These are phyloP conservation scores for Carassius carassius DNA, from an alignment of 2,113 vertebrate species.

Conservation along the genomic window DNA sequence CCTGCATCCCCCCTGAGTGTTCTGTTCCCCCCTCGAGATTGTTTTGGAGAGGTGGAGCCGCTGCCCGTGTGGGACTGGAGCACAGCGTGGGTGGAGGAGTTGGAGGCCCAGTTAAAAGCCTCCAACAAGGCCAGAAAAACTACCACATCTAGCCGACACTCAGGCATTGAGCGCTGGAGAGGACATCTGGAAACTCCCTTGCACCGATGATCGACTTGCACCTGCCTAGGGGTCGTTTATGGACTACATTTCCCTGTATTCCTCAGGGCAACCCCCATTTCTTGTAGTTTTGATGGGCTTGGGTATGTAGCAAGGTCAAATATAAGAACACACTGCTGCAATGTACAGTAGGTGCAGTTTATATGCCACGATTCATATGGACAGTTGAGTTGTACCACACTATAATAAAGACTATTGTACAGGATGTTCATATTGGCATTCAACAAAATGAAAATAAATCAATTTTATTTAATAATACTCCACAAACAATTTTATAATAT, in stretches of 20 bases:
- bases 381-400: not conserved
- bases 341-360: not conserved
- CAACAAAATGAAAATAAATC: conserved; percentile 44
- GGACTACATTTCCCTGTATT: conserved; percentile 49
- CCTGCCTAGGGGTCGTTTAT: conserved; percentile 20
- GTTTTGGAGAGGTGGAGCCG: conserved; percentile 66
- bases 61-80: conserved; percentile 84
- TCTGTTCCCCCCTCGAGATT: conserved; percentile 63
- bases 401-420: conserved; percentile 26
- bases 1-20: conserved; percentile 80
- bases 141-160: not conserved
- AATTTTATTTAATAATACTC: conserved; percentile 43
- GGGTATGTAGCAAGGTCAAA: not conserved
- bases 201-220: conserved; percentile 48
- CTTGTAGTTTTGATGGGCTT: conserved; percentile 22
- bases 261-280: conserved; percentile 55
- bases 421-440: conserved; percentile 8
- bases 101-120: conserved; percentile 72
- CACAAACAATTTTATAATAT: conserved; percentile 37
- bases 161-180: conserved; percentile 25
- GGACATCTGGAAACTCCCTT: conserved; percentile 45
- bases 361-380: conserved; percentile 14
- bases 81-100: conserved; percentile 79
- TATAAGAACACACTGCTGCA: not conserved
- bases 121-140: conserved; percentile 47